A percentile compares a stretch with the other conserved stretches of the same genome.
Evolutionary conservation across 2,113 vertebrate genomes (phyloP).

Genomic region (Pavo muticus): DNA sequence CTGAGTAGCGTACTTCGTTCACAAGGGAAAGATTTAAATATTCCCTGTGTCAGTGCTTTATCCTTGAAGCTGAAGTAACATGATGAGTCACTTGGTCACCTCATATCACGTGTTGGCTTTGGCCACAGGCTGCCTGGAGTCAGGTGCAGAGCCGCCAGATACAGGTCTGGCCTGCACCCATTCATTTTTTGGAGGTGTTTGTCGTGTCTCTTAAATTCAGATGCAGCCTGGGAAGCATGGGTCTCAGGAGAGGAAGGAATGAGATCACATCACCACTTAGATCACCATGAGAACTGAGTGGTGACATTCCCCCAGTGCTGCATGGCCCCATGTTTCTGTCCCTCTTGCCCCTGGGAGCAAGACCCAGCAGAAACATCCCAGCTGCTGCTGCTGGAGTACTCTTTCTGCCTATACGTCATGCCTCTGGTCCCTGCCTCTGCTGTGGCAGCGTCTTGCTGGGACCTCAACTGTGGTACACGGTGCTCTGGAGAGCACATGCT

Average conservation of each 20-base stretch:
- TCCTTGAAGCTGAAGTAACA: slow-evolving; percentile 17
- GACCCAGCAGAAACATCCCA: neutral
- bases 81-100: slow-evolving; percentile 48
- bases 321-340: fast-evolving
- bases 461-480: neutral
- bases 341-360: neutral
- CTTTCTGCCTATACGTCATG: fast-evolving
- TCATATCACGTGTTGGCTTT: neutral
- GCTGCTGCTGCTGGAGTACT: neutral
- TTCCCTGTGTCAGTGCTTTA: slow-evolving; percentile 17
- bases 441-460: neutral
- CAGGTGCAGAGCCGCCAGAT: neutral
- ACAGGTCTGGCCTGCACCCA: neutral
- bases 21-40: slow-evolving; percentile 52
- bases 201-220: neutral
- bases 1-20: neutral
- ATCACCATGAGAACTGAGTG: neutral
- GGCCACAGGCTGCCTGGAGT: neutral
- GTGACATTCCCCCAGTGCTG: fast-evolving
- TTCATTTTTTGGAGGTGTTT: neutral
- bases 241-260: neutral
- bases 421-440: neutral
- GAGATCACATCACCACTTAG: fast-evolving
- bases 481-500: neutral
- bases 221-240: fast-evolving